phyloP scores from a whole-genome alignment of 2,113 vertebrate genomes.

The Hypanus sabinus region DNA sequence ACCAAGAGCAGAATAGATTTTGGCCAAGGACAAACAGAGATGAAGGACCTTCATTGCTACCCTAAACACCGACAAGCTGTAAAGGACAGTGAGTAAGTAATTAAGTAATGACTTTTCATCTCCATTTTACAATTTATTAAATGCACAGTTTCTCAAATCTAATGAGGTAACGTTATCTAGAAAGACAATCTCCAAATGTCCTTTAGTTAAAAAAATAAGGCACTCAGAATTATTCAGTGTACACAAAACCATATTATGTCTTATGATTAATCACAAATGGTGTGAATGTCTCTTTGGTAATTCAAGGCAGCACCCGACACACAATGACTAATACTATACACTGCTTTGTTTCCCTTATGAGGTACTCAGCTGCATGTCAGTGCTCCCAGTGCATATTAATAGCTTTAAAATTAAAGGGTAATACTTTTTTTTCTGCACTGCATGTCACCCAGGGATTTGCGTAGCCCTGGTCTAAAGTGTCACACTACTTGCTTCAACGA shows the following conservation, averaged over 20 bases:
- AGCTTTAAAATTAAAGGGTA: constrained; percentile 18
- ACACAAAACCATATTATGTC: constrained; percentile 17
- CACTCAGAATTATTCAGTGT: not conserved
- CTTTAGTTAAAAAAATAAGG: constrained; percentile 1
- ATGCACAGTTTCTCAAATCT: constrained; percentile 27
- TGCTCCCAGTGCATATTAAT: not conserved
- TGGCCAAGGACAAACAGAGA: too few relatives aligned
- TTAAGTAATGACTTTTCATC: not conserved
- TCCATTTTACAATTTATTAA: constrained; percentile 24
- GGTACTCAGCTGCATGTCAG: not conserved
- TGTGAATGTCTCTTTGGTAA: constrained; percentile 15
- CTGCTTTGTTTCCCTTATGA: constrained; percentile 18
- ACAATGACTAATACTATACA: constrained; percentile 1
- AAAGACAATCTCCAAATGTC: not conserved
- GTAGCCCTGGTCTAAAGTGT: not conserved
- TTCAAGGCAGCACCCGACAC: not conserved
- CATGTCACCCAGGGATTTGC: not conserved
- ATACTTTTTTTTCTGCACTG: not conserved
- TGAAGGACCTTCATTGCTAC: too few relatives aligned
- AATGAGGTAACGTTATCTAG: not conserved
- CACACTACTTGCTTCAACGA: not conserved
- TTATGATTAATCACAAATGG: constrained; percentile 34
- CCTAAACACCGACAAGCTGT: too few relatives aligned
- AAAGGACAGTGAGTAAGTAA: too few relatives aligned
- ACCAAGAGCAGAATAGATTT: too few relatives aligned